Evolutionary conservation across 2,113 vertebrate species (phyloP).

Genomic region (Recurvirostra avosetta): DNA sequence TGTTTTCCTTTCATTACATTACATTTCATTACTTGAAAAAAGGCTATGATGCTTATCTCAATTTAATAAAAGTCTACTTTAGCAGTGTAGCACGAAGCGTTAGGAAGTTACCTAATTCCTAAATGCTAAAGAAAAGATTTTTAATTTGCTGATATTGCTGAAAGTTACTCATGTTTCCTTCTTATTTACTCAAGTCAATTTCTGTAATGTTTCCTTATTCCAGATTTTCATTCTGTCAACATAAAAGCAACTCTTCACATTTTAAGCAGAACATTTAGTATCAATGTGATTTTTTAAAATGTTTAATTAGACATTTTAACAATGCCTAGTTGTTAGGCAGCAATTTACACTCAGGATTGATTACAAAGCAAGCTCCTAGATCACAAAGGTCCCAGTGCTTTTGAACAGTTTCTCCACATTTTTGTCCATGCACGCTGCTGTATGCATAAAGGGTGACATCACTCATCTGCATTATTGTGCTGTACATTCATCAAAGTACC

Average conservation of each 20-base stretch:
- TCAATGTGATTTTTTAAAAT: neutral
- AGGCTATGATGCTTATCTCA: neutral
- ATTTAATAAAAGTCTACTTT: neutral
- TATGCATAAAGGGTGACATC: constrained; percentile 64
- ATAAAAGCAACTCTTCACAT: neutral
- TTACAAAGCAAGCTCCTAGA: neutral
- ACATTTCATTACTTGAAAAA: neutral
- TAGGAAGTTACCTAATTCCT: neutral
- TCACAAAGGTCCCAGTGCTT: neutral
- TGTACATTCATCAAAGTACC: constrained; percentile 53
- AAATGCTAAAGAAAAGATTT: neutral
- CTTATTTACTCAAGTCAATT: neutral
- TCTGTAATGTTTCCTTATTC: neutral
- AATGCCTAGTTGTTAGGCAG: neutral
- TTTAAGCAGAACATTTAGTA: neutral
- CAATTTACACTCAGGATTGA: neutral
- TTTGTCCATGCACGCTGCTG: neutral
- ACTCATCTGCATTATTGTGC: constrained; percentile 55
- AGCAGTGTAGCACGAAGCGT: neutral
- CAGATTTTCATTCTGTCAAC: neutral
- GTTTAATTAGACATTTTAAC: neutral
- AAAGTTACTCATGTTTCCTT: neutral
- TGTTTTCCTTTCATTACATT: neutral
- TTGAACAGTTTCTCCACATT: neutral
- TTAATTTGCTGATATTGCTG: neutral